A percentile compares a stretch with the other conserved stretches of the same genome.
Evolutionary conservation across 2,888 invertebrate genomes (phyloP).

Genomic region (Eledone cirrhosa): DNA sequence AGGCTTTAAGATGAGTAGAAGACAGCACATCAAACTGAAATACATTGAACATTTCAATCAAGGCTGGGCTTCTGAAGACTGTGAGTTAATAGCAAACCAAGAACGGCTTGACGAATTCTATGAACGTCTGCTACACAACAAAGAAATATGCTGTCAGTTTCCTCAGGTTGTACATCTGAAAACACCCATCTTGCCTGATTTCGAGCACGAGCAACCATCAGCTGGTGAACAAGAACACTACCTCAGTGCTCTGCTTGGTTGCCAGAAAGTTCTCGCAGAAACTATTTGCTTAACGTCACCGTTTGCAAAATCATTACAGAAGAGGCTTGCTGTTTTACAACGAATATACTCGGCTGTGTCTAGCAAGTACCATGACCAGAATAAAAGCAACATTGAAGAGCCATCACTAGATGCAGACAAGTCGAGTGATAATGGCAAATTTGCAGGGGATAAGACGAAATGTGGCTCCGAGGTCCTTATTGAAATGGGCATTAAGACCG

Average conservation of each 20-base stretch:
- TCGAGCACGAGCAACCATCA: constrained; percentile 70
- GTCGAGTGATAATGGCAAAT: constrained; percentile 30
- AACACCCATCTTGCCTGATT: constrained; percentile 69
- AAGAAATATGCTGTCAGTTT: constrained; percentile 58
- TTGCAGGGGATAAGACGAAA: constrained; percentile 29
- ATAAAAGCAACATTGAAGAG: not conserved
- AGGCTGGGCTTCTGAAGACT: constrained; percentile 72
- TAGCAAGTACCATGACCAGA: constrained; percentile 71
- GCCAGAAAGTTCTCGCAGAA: constrained; percentile 71
- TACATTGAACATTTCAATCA: constrained; percentile 73
- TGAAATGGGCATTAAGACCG: constrained; percentile 74
- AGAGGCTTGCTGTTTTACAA: constrained; percentile 71
- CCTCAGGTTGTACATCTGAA: constrained; percentile 61
- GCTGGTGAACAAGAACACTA: constrained; percentile 71
- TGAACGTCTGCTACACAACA: constrained; percentile 71
- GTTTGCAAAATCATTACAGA: constrained; percentile 71
- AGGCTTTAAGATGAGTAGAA: constrained; percentile 29
- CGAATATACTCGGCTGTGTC: constrained; percentile 72
- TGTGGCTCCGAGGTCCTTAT: constrained; percentile 70
- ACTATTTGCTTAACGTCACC: constrained; percentile 72
- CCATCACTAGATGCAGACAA: constrained; percentile 29
- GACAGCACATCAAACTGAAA: constrained; percentile 64
- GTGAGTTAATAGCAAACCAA: constrained; percentile 70
- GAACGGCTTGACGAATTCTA: constrained; percentile 71
- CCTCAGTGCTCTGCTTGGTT: constrained; percentile 69